Conservation (phyloP, 2,113 vertebrate species). For the Clarias gariepinus region DNA sequence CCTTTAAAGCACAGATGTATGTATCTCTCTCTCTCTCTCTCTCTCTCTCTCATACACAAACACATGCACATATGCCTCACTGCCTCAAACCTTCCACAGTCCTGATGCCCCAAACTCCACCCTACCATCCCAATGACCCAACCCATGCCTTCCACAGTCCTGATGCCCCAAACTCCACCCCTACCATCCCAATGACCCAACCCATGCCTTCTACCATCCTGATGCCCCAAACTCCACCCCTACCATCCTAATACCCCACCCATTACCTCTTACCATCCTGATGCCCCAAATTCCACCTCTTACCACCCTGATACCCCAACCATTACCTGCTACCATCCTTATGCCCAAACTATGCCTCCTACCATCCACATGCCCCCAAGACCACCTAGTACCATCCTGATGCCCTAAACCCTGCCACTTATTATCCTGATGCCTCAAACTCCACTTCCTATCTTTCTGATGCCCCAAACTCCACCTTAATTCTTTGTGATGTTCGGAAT, state of each 20-base stretch:
- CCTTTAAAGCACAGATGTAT: not conserved
- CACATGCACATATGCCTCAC: not conserved
- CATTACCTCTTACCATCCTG: not conserved
- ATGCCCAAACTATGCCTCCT: not conserved
- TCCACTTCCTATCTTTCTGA: too few relatives aligned
- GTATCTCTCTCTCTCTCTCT: too few relatives aligned
- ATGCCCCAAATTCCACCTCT: not conserved
- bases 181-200: too few relatives aligned
- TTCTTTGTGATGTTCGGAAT: not conserved
- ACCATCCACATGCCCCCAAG: not conserved
- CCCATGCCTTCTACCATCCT: too few relatives aligned
- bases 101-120: too few relatives aligned
- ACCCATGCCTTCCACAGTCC: not conserved
- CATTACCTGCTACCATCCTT: not conserved
- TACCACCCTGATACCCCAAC: not conserved
- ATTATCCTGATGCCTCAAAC: too few relatives aligned
- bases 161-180: not conserved
- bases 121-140: too few relatives aligned
- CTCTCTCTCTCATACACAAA: not conserved
- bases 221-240: too few relatives aligned
- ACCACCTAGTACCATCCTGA: not conserved
- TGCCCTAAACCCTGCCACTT: not conserved
- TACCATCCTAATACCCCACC: not conserved
- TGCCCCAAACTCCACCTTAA: not conserved
- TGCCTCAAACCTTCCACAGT: too few relatives aligned